Evolutionary conservation across 1,140 invertebrate genomes (phyloP), one percentile per base, ranked within the genome.

Genomic region (Macrosteles quadrilineatus): DNA sequence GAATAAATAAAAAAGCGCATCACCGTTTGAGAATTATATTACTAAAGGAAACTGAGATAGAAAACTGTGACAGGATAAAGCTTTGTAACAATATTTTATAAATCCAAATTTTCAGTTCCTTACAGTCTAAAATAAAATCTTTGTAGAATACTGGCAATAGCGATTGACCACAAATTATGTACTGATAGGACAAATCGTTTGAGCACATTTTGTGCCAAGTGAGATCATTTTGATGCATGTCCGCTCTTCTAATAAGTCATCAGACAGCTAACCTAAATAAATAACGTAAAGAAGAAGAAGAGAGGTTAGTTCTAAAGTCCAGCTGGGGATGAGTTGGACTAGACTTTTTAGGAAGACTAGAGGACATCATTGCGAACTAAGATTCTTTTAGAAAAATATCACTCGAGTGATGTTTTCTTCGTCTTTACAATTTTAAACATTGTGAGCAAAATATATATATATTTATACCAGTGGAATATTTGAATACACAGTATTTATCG

Each of bases 261-360:
- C 14, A 50, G 47, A 50, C 47, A 50, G 47, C 21, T 30, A 30
- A 27, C 21, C 21, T 59, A 59, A 27, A 23, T 59, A 59, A 59
- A 25, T 59, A 59, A 59, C 27, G 23, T 59, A 59, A 14, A 59
- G 25, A 27, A 29, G 6, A 59, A 59, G 23, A 30, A 59, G 55
- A 21, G 27, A 59, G 55, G n/a, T 21, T 14, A 21, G 27, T 59
- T 59, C 23, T 59, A 29, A 14, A 29, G 55, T 59, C 55, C 55
- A 59, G 27, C 55, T n/a, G 21, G 27, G 27, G 2, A 25, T n/a
- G 21, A 59, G 55, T 25, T 29, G 55, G 63, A 66, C 63, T 66
- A 66, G 63, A 66, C 32, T 14, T 17, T 43, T 43, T 43, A 43
- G 63, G 63, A 66, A 66, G 63, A 66, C 63, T 66, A 66, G 63